A percentile compares a stretch with the other conserved stretches of the same genome.
Evolutionary conservation across 2,113 vertebrate genomes (phyloP).

Genomic region (Apteryx mantelli): DNA sequence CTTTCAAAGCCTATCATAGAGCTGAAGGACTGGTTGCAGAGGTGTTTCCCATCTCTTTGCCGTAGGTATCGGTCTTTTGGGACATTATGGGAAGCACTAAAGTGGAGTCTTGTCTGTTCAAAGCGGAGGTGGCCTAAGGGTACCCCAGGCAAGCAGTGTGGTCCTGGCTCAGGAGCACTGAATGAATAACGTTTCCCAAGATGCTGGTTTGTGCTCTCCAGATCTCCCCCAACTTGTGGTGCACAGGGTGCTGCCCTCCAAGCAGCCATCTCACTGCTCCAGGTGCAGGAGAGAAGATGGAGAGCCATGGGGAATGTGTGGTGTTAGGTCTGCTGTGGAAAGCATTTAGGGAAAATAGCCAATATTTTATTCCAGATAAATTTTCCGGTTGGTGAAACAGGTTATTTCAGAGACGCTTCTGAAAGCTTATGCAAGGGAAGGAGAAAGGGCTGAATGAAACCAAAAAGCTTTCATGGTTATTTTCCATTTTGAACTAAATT

Average conservation of each 20-base stretch:
- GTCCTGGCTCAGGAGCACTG: neutral
- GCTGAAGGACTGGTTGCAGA: rapidly evolving
- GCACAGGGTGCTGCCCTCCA: neutral
- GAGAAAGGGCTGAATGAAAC: neutral
- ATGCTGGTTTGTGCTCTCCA: neutral
- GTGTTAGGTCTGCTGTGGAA: neutral
- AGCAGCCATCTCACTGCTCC: rapidly evolving
- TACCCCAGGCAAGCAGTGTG: neutral
- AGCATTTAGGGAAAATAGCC: too few species aligned
- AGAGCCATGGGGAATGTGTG: neutral
- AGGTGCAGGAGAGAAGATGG: rapidly evolving
- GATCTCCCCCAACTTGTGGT: neutral
- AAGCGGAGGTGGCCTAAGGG: neutral
- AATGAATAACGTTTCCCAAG: rapidly evolving
- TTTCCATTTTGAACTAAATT: neutral
- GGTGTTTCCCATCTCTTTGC: neutral
- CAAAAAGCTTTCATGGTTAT: neutral
- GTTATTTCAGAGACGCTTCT: neutral
- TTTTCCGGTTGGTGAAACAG: neutral
- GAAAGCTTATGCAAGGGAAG: neutral
- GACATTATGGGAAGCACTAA: rapidly evolving
- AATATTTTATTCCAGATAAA: rapidly evolving
- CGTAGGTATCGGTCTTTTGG: rapidly evolving
- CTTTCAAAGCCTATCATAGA: neutral
- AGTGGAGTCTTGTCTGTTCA: neutral